Evolutionary conservation across 2,797 vertebrate genomes (phyloP).

Genomic region (Poeciliopsis infans): DNA sequence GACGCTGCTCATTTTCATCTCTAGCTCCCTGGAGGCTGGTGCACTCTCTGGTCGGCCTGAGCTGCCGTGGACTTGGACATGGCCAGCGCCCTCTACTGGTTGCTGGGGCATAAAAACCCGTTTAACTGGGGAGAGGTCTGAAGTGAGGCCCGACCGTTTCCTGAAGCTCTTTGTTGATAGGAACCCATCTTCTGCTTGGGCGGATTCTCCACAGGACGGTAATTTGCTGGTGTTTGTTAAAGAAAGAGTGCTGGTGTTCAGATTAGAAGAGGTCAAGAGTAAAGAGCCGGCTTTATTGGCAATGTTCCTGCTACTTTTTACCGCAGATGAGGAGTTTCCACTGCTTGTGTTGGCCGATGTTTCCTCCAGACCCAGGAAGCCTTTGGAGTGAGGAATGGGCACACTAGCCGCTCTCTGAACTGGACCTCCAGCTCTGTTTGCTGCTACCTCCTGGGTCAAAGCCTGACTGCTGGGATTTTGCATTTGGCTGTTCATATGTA

Average conservation of each 20-base stretch:
- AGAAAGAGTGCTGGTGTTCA: conserved; percentile 80
- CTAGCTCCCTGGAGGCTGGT: conserved; percentile 79
- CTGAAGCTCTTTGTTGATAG: conserved; percentile 86
- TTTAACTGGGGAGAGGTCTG: conserved; percentile 90
- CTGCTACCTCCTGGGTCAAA: conserved; percentile 60
- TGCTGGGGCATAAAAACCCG: conserved; percentile 87
- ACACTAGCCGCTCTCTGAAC: conserved; percentile 85
- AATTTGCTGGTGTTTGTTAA: conserved; percentile 80
- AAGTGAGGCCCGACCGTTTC: conserved; percentile 87
- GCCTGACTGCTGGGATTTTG: conserved; percentile 77
- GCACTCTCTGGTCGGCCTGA: conserved; percentile 82
- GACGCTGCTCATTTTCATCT: conserved; percentile 74
- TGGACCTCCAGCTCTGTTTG: conserved; percentile 68
- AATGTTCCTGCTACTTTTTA: conserved; percentile 78
- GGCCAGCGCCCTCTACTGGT: conserved; percentile 68
- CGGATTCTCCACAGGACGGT: conserved; percentile 77
- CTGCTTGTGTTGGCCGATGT: conserved; percentile 77
- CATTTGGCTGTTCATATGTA: conserved; percentile 81
- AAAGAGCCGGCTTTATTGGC: conserved; percentile 75
- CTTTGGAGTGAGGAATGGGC: conserved; percentile 81
- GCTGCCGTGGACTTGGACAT: conserved; percentile 72
- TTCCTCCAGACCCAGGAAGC: conserved; percentile 78
- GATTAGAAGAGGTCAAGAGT: conserved; percentile 76
- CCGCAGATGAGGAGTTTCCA: conserved; percentile 70
- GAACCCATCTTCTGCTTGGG: conserved; percentile 81